phyloP scores from a whole-genome alignment of 1,140 invertebrate species.

The Ladona fulva region DNA sequence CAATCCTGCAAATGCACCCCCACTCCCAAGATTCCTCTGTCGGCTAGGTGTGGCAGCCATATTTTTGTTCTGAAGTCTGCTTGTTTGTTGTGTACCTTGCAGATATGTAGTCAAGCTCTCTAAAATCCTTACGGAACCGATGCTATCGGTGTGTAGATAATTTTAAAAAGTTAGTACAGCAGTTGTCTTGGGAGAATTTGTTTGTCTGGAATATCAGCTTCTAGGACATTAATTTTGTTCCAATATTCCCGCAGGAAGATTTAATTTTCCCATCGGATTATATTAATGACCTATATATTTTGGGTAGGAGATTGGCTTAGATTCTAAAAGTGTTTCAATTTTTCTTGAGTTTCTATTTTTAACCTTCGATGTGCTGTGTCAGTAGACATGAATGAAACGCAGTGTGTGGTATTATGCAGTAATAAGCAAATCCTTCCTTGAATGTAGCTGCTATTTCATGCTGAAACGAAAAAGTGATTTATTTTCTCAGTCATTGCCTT shows the following conservation, averaged over 20 bases:
- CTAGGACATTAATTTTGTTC: background rate
- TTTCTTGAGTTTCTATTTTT: no score
- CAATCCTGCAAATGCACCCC: conserved; percentile 13
- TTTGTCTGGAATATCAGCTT: background rate
- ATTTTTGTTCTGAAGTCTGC: conserved; percentile 26
- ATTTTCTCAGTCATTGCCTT: no score
- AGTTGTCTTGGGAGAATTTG: no score
- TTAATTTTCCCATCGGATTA: background rate
- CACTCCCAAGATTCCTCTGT: conserved; percentile 27
- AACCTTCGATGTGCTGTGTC: no score
- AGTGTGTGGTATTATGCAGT: no score
- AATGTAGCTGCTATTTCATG: no score
- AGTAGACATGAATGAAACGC: no score
- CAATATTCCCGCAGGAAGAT: background rate
- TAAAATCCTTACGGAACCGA: background rate
- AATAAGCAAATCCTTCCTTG: no score
- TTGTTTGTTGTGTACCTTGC: background rate
- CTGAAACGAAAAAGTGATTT: no score
- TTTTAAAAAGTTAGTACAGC: no score
- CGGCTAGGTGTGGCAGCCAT: conserved; percentile 33
- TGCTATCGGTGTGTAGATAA: background rate
- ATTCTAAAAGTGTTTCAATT: background rate
- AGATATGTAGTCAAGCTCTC: background rate
- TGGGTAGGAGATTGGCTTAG: background rate
- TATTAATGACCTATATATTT: background rate